Conservation (phyloP, 2,113 vertebrate genomes). For the Micronycteris hirsuta region DNA sequence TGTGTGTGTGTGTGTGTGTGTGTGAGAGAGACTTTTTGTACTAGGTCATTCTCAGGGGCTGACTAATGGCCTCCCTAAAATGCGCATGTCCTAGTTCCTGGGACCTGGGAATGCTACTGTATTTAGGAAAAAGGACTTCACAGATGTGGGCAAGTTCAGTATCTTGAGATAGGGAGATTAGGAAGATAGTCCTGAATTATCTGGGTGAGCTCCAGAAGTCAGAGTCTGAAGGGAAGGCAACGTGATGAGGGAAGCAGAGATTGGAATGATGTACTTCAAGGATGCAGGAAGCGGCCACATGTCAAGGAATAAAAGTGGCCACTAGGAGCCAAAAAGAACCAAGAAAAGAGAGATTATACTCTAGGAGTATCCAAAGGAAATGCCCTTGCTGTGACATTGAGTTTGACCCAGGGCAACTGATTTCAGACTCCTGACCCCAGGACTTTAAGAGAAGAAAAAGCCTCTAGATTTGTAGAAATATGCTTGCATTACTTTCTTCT, state of each 20-base stretch:
- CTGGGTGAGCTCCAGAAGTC: rapidly evolving
- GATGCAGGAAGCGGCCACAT: neutral
- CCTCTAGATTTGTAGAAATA: neutral
- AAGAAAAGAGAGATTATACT: neutral
- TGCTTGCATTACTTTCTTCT: neutral
- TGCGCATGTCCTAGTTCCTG: neutral
- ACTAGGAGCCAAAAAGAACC: neutral
- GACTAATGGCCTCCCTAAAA: neutral
- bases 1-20: neutral
- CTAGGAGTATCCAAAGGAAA: neutral
- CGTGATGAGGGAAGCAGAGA: neutral
- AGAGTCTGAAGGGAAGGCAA: neutral
- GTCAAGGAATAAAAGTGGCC: neutral
- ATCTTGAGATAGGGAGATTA: neutral
- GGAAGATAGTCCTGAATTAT: neutral
- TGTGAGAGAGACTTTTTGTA: neutral
- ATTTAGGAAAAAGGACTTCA: neutral
- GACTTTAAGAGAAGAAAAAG: neutral
- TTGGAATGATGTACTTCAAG: neutral
- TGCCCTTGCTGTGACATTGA: neutral
- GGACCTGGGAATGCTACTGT: neutral
- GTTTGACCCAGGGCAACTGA: neutral
- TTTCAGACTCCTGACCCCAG: neutral
- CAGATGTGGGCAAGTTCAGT: neutral
- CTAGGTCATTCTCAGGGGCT: neutral